phyloP scores from a whole-genome alignment of 2,113 vertebrate genomes.

The Hirundichthys speculiger region DNA sequence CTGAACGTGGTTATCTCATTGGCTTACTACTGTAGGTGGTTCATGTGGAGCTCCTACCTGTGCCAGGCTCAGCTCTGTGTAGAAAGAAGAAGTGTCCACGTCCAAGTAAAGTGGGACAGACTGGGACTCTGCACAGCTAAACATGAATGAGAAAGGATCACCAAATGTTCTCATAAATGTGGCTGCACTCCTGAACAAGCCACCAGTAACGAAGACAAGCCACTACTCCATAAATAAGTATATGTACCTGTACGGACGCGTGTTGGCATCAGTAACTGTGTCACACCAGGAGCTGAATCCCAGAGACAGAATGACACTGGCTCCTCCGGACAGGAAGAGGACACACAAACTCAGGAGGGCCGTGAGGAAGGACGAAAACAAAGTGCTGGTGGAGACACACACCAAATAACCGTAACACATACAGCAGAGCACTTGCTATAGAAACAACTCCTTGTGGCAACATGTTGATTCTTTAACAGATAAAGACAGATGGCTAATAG shows the following conservation, averaged over 20 bases:
- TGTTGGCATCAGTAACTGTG: constrained; percentile 76
- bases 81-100: constrained; percentile 81
- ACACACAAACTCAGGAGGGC: constrained; percentile 81
- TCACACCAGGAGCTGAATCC: constrained; percentile 83
- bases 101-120: constrained; percentile 79
- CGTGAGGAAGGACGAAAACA: constrained; percentile 82
- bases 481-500: no score
- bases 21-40: no score
- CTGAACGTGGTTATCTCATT: no score
- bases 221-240: no score
- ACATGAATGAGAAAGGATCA: constrained; percentile 3
- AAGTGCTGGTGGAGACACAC: constrained; percentile 72
- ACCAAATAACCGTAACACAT: constrained; percentile 1
- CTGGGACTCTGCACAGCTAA: constrained; percentile 81
- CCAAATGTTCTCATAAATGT: neutral
- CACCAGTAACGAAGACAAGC: no score
- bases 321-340: constrained; percentile 80
- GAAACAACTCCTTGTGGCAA: neutral
- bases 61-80: constrained; percentile 78
- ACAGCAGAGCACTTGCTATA: neutral
- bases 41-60: constrained; percentile 62
- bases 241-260: constrained; percentile 70
- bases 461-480: no score
- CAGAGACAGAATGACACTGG: constrained; percentile 77
- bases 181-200: neutral